Conservation (phyloP, 2,888 invertebrate species). For the Anaspis maculata region DNA sequence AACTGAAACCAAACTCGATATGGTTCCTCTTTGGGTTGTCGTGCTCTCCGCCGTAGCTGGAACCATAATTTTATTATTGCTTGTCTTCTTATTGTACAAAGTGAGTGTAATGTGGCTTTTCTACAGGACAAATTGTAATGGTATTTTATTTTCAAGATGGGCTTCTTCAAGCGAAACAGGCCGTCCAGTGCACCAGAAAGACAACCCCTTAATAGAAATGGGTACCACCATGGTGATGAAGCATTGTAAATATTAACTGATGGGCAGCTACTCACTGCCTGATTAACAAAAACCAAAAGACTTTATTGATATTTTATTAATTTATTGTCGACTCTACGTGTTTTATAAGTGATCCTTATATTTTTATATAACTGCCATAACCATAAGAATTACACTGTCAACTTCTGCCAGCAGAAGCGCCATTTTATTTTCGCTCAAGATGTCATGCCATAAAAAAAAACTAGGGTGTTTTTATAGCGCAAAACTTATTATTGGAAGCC, state of each 20-base stretch:
- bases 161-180: slow-evolving; percentile 88
- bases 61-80: slow-evolving; percentile 65
- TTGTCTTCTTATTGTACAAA: slow-evolving; percentile 75
- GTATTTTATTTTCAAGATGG: slow-evolving; percentile 56
- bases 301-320: slow-evolving; percentile 23
- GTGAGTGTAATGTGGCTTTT: slow-evolving; percentile 42
- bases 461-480: too few species aligned
- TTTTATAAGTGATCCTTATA: too few species aligned
- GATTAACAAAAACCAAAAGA: slow-evolving; percentile 19
- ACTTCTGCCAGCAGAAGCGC: too few species aligned
- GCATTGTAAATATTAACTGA: slow-evolving; percentile 56
- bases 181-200: slow-evolving; percentile 75
- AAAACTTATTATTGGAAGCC: too few species aligned
- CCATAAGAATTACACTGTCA: too few species aligned
- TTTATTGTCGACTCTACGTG: slow-evolving; percentile 24
- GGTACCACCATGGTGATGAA: slow-evolving; percentile 63
- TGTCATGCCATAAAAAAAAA: too few species aligned
- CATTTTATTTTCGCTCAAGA: too few species aligned
- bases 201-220: slow-evolving; percentile 74
- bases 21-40: slow-evolving; percentile 80
- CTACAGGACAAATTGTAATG: not conserved
- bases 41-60: slow-evolving; percentile 77
- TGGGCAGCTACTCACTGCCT: slow-evolving; percentile 21
- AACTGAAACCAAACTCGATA: slow-evolving; percentile 55
- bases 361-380: too few species aligned